phyloP scores from a whole-genome alignment of 2,888 invertebrate species.

The Erebia epiphron region DNA sequence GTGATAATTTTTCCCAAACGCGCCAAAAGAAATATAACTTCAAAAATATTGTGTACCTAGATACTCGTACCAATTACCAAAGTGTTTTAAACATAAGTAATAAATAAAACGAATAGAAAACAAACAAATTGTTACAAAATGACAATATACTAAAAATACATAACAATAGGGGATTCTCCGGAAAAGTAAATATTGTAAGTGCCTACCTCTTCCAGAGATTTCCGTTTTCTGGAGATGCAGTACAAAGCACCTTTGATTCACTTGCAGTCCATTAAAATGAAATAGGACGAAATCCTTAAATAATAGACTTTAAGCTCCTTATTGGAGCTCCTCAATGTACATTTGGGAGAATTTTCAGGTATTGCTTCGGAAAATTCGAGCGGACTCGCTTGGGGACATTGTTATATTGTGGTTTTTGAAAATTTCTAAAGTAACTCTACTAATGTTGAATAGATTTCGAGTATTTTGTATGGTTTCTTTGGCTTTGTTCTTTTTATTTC shows the following conservation, averaged over 20 bases:
- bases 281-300: slow-evolving; percentile 49
- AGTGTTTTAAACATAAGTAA: too few species aligned
- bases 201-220: too few species aligned
- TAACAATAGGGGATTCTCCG: too few species aligned
- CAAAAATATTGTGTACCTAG: too few species aligned
- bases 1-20: too few species aligned
- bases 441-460: slow-evolving; percentile 1
- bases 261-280: slow-evolving; percentile 39
- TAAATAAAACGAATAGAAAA: too few species aligned
- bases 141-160: too few species aligned
- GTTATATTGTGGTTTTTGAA: slow-evolving; percentile 1
- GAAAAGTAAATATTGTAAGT: too few species aligned
- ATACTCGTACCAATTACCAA: too few species aligned
- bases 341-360: slow-evolving; percentile 38
- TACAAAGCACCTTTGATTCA: slow-evolving; percentile 30
- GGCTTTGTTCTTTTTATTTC: too few species aligned
- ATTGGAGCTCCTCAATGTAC: slow-evolving; percentile 40
- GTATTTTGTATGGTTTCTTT: background rate
- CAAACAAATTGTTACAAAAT: too few species aligned
- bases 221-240: slow-evolving; percentile 21
- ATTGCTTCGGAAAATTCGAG: slow-evolving; percentile 25
- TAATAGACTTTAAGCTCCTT: slow-evolving; percentile 56
- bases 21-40: too few species aligned
- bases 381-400: slow-evolving; percentile 11
- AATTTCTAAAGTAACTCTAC: slow-evolving; percentile 4